A percentile compares a stretch with the other conserved stretches of the same genome.
Conservation (phyloP, 2,797 vertebrate species). For the Channa striata region DNA sequence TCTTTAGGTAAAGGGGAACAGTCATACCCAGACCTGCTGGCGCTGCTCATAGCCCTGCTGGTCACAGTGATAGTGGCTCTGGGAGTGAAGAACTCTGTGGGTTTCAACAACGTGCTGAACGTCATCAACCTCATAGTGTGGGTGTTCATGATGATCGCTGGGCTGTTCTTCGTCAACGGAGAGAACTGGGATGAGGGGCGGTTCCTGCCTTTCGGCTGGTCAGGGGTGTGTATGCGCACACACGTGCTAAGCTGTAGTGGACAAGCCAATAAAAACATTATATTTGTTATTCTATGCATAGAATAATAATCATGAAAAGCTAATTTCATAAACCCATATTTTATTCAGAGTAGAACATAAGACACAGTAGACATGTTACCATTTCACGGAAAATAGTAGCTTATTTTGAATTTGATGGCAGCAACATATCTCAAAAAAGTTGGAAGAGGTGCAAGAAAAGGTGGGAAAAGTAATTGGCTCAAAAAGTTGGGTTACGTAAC, state of each 20-base stretch:
- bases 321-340: too few relatives aligned
- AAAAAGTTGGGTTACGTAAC: too few relatives aligned
- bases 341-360: too few relatives aligned
- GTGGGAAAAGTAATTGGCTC: too few relatives aligned
- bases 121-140: constrained; percentile 95
- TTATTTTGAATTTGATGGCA: too few relatives aligned
- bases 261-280: too few relatives aligned
- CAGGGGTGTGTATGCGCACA: constrained; percentile 86
- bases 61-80: constrained; percentile 94
- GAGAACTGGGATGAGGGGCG: constrained; percentile 94
- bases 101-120: constrained; percentile 96
- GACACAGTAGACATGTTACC: too few relatives aligned
- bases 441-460: too few relatives aligned
- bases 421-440: too few relatives aligned
- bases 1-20: constrained; percentile 94
- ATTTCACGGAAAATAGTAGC: too few relatives aligned
- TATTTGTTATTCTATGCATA: too few relatives aligned
- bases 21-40: constrained; percentile 95
- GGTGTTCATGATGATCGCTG: constrained; percentile 98
- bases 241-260: neutral
- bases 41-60: constrained; percentile 92
- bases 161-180: constrained; percentile 93
- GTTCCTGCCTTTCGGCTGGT: constrained; percentile 97
- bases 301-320: too few relatives aligned
- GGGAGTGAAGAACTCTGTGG: constrained; percentile 97